Evolutionary conservation across 2,888 invertebrate genomes (phyloP).

Genomic region (Sylvicola cinctus): DNA sequence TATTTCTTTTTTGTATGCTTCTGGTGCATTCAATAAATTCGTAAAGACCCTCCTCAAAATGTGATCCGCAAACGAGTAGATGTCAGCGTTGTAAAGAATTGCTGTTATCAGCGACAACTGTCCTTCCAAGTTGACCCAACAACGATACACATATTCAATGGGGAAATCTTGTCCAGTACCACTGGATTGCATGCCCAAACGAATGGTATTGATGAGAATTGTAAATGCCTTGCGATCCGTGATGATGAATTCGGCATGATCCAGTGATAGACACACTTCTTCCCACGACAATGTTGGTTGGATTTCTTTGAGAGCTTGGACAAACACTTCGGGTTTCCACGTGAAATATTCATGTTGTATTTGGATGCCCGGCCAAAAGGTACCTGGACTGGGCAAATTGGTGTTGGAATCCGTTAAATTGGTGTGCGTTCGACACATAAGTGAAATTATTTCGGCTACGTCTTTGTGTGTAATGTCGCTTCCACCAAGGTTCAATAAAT

Average conservation of each 20-base stretch:
- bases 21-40: too few species aligned
- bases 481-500: constrained; percentile 59
- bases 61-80: constrained; percentile 87
- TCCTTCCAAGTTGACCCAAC: constrained; percentile 86
- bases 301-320: constrained; percentile 76
- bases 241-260: constrained; percentile 74
- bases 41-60: constrained; percentile 82
- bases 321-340: constrained; percentile 90
- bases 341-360: constrained; percentile 32
- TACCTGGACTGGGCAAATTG: constrained; percentile 43
- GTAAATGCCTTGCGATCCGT: constrained; percentile 72
- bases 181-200: constrained; percentile 57
- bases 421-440: constrained; percentile 68
- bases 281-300: constrained; percentile 78
- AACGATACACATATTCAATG: constrained; percentile 70
- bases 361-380: constrained; percentile 37
- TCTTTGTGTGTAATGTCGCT: constrained; percentile 65
- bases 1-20: constrained; percentile 84
- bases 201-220: constrained; percentile 62
- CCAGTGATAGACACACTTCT: constrained; percentile 77
- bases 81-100: constrained; percentile 75
- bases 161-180: constrained; percentile 57
- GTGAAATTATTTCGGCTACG: constrained; percentile 65
- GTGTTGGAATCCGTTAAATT: constrained; percentile 43
- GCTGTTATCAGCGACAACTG: constrained; percentile 75